Percentiles rank a stretch among this genome's conserved stretches.
phyloP scores from a whole-genome alignment of 2,113 vertebrate species.

The Podarcis raffonei region DNA sequence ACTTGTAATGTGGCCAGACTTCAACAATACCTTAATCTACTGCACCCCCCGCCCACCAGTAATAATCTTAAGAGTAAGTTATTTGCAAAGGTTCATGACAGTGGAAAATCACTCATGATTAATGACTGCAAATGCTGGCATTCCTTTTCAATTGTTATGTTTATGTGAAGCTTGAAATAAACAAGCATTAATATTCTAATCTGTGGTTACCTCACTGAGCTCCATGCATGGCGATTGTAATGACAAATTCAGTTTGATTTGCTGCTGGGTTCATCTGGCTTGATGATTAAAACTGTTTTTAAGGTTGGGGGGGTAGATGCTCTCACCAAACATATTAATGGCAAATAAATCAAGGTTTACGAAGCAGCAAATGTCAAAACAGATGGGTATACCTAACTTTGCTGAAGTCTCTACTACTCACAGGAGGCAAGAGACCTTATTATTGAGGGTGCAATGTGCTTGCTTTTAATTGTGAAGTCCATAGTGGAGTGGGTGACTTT shows the following conservation, averaged over 20 bases:
- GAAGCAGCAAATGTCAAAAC: not conserved
- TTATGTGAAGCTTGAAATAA: not conserved
- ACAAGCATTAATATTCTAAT: constrained; percentile 30
- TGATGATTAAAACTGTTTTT: constrained; percentile 12
- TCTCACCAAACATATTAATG: constrained; percentile 6
- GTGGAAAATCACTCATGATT: constrained; percentile 12
- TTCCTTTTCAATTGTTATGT: not conserved
- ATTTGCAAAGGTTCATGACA: not conserved
- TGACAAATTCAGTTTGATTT: constrained; percentile 23
- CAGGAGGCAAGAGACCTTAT: not conserved
- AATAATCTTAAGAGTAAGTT: not conserved
- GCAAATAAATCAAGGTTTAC: constrained; percentile 16
- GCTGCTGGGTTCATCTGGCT: constrained; percentile 12
- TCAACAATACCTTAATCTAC: not conserved
- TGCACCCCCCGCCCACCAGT: not conserved
- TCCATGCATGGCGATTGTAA: not conserved
- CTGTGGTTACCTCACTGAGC: not conserved
- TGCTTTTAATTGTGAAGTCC: not conserved
- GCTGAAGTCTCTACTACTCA: not conserved
- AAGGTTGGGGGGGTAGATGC: not conserved
- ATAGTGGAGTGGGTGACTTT: not conserved
- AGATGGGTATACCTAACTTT: not conserved
- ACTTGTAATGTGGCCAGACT: not conserved
- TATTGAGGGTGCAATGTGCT: not conserved
- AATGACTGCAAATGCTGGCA: not conserved